phyloP scores from a whole-genome alignment of 2,797 vertebrate species.

The Parauchenoglanis punctatus region DNA sequence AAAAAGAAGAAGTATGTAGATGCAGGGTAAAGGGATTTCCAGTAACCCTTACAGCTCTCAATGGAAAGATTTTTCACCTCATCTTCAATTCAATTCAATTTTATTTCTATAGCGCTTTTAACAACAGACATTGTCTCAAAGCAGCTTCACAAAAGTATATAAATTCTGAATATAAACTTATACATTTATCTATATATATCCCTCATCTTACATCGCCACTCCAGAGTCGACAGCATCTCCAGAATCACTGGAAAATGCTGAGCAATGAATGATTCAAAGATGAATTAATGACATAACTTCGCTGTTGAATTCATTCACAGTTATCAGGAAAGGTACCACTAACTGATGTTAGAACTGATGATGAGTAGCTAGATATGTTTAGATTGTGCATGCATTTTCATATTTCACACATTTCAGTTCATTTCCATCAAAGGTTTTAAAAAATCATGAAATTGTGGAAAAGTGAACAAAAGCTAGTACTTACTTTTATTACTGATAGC shows the following conservation, averaged over 20 bases:
- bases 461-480: not conserved
- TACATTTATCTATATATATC: no score
- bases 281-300: not conserved
- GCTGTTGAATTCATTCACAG: not conserved
- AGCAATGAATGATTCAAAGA: not conserved
- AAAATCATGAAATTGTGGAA: not conserved
- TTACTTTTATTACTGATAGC: not conserved
- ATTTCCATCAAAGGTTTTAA: not conserved
- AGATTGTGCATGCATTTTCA: not conserved
- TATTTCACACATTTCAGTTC: not conserved
- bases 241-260: not conserved
- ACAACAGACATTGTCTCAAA: no score
- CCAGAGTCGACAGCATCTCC: not conserved
- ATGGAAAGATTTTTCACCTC: not conserved
- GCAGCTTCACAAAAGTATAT: no score
- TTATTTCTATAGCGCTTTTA: no score
- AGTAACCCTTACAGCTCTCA: not conserved
- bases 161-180: no score
- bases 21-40: not conserved
- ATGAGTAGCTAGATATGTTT: not conserved
- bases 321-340: not conserved
- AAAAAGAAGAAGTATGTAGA: not conserved
- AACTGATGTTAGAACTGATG: not conserved
- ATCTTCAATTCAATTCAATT: no score
- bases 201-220: not conserved